These are phyloP conservation scores for Phengaris arion DNA, from an alignment of 2,888 invertebrate genomes.

Conservation along the genomic window DNA sequence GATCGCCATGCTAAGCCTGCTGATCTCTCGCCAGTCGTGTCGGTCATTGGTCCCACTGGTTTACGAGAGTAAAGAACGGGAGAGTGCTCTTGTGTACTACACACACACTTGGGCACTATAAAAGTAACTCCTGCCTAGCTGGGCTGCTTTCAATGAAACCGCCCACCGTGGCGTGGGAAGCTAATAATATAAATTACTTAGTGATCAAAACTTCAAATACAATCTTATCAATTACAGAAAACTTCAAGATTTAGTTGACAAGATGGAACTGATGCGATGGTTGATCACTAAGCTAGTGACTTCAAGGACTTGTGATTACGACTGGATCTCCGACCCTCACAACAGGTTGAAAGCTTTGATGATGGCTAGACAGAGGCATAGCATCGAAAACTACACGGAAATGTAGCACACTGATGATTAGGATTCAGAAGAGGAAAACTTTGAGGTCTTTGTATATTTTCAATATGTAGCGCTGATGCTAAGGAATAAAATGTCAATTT, in stretches of 20 bases:
- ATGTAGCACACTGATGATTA: conserved; percentile 10
- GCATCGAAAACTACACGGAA: conserved; percentile 34
- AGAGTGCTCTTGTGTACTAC: no score
- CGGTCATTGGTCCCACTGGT: no score
- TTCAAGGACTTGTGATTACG: conserved; percentile 46
- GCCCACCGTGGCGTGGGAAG: no score
- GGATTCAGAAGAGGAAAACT: not conserved
- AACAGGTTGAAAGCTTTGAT: conserved; percentile 43
- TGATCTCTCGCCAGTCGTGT: no score
- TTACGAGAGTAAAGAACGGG: no score
- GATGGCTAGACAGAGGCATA: conserved; percentile 46
- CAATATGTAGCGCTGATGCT: not conserved
- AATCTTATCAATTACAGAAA: conserved; percentile 46
- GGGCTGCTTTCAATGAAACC: no score
- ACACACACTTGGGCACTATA: no score
- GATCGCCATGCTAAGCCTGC: no score
- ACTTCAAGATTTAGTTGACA: conserved; percentile 47
- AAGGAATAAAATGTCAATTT: not conserved
- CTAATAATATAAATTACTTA: no score
- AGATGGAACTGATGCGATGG: conserved; percentile 59
- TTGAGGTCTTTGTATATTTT: not conserved
- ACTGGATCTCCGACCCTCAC: conserved; percentile 54
- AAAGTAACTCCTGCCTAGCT: no score
- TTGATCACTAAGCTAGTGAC: conserved; percentile 50
- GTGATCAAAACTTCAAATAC: not conserved